A percentile compares a stretch with the other conserved stretches of the same genome.
Conservation (phyloP, 2,888 invertebrate species). For the Calliphora vomitoria region DNA sequence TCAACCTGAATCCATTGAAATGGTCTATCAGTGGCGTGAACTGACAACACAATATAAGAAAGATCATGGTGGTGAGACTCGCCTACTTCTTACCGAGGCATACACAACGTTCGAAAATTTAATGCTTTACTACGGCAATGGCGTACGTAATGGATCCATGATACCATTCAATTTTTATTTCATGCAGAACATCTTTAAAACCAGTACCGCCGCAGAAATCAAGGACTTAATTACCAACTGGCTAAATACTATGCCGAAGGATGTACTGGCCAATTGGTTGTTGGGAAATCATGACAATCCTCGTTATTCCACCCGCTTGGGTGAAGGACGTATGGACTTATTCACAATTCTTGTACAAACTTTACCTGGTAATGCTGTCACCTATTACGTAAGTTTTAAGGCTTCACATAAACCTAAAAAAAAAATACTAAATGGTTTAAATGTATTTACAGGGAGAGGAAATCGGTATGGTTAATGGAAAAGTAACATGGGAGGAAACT, state of each 20-base stretch:
- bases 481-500: conserved; percentile 84
- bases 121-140: conserved; percentile 87
- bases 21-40: conserved; percentile 88
- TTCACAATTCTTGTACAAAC: conserved; percentile 91
- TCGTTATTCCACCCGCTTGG: conserved; percentile 87
- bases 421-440: conserved; percentile 85
- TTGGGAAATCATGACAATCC: conserved; percentile 91
- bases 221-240: conserved; percentile 87
- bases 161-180: conserved; percentile 91
- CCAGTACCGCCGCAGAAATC: conserved; percentile 85
- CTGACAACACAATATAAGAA: conserved; percentile 86
- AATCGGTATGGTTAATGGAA: conserved; percentile 87
- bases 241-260: conserved; percentile 87
- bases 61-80: conserved; percentile 82
- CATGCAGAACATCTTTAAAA: conserved; percentile 85
- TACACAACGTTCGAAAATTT: conserved; percentile 87
- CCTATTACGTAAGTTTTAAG: conserved; percentile 88
- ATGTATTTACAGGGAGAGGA: conserved; percentile 87
- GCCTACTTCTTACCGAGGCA: conserved; percentile 90
- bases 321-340: conserved; percentile 88
- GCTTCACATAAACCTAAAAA: neutral
- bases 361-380: conserved; percentile 92
- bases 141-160: conserved; percentile 87
- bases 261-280: conserved; percentile 89
- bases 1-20: conserved; percentile 86